These are phyloP conservation scores for Tachycineta bicolor DNA, from an alignment of 2,113 vertebrate genomes.

Conservation along the genomic window DNA sequence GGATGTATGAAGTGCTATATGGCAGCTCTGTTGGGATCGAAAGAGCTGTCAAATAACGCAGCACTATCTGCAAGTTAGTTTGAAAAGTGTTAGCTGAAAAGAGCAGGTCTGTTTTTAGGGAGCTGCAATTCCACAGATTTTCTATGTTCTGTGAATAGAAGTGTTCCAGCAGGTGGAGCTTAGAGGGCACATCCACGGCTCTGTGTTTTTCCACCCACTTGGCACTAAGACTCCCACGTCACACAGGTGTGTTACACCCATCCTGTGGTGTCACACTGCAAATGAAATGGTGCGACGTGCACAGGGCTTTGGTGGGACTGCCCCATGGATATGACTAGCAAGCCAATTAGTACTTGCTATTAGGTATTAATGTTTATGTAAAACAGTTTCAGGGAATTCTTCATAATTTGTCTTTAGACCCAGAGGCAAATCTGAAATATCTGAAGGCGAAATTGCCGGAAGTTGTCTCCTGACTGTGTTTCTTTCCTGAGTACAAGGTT, in stretches of 20 bases:
- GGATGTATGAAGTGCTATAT: not conserved
- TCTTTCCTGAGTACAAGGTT: not conserved
- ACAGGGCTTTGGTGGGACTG: not conserved
- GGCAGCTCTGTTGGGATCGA: not conserved
- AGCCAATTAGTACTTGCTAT: not conserved
- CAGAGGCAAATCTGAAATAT: not conserved
- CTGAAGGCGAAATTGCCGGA: rapidly evolving
- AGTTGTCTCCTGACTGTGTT: not conserved
- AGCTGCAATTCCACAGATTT: rapidly evolving
- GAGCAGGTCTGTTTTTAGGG: not conserved
- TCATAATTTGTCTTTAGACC: not conserved
- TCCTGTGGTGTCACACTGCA: not conserved
- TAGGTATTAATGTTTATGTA: not conserved
- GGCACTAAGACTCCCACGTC: not conserved
- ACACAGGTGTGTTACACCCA: not conserved
- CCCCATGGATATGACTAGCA: not conserved
- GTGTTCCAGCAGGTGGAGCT: not conserved
- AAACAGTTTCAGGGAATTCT: not conserved
- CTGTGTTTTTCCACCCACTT: not conserved
- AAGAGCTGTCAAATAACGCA: not conserved
- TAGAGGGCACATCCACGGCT: rapidly evolving
- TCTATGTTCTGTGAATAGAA: not conserved
- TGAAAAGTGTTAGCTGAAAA: not conserved
- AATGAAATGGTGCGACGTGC: not conserved
- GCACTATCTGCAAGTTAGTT: not conserved